phyloP scores from a whole-genome alignment of 2,797 vertebrate genomes.

The Sebastes goodei region DNA sequence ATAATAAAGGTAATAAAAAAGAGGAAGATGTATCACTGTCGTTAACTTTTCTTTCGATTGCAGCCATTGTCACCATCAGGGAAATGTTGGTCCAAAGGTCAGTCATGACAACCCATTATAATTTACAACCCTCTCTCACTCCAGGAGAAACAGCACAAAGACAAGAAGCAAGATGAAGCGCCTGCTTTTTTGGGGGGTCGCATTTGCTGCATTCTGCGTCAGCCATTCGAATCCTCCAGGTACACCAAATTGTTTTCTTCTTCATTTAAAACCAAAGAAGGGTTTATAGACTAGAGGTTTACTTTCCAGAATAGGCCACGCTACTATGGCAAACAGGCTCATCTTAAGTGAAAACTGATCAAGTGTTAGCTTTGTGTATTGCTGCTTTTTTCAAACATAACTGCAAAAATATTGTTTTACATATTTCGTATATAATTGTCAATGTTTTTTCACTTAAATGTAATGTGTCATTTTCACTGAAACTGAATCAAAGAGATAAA shows the following conservation, averaged over 20 bases:
- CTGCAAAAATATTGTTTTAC: background rate
- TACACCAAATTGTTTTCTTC: conserved; percentile 38
- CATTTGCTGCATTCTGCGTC: conserved; percentile 51
- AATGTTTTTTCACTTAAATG: background rate
- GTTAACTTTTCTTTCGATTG: conserved; percentile 39
- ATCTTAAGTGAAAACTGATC: background rate
- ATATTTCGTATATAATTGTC: background rate
- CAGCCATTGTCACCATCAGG: background rate
- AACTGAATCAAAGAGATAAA: conserved; percentile 1
- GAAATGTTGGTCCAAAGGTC: conserved; percentile 75
- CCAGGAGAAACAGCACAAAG: conserved; percentile 17
- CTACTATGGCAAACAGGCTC: background rate
- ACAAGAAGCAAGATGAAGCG: conserved; percentile 75
- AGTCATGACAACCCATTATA: conserved; percentile 35
- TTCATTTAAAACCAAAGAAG: background rate
- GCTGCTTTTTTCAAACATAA: background rate
- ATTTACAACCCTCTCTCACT: conserved; percentile 66
- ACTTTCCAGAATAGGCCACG: background rate
- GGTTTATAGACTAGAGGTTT: background rate
- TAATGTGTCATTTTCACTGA: background rate
- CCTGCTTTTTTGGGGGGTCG: conserved; percentile 61
- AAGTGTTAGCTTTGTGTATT: background rate
- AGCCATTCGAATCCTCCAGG: conserved; percentile 50
- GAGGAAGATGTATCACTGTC: background rate
- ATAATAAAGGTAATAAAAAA: conserved; percentile 4